Conservation (phyloP, 1,140 invertebrate species). For the Agrypnia vestita region DNA sequence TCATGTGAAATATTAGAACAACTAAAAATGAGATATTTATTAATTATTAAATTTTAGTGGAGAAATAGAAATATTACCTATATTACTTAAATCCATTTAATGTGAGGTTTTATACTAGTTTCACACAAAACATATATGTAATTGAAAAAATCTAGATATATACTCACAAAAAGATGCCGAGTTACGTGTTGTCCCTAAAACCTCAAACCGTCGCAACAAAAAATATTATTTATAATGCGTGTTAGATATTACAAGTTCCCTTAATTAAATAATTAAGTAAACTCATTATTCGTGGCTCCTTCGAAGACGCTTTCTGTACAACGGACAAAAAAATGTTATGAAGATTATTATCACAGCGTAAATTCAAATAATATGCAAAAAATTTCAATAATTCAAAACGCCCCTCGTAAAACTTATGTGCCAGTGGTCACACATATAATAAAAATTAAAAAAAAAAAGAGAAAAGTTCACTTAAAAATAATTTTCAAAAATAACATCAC, state of each 20-base stretch:
- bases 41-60: no score
- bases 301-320: background rate
- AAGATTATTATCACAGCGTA: constrained; percentile 28
- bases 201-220: constrained; percentile 11
- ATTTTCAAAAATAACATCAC: constrained; percentile 12
- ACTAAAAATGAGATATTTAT: no score
- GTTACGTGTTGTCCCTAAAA: no score
- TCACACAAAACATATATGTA: no score
- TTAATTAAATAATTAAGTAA: background rate
- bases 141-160: no score
- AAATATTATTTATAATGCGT: constrained; percentile 6
- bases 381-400: background rate
- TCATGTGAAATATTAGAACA: no score
- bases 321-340: constrained; percentile 21
- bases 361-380: constrained; percentile 24
- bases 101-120: no score
- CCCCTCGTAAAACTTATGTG: background rate
- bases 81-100: no score
- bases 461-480: background rate
- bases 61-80: no score
- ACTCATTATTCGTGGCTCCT: constrained; percentile 9
- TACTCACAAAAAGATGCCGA: no score
- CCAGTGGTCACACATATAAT: background rate
- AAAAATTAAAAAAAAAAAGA: background rate
- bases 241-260: constrained; percentile 16